Conservation (phyloP, 2,888 invertebrate species). For the Napeogenes sylphis region DNA sequence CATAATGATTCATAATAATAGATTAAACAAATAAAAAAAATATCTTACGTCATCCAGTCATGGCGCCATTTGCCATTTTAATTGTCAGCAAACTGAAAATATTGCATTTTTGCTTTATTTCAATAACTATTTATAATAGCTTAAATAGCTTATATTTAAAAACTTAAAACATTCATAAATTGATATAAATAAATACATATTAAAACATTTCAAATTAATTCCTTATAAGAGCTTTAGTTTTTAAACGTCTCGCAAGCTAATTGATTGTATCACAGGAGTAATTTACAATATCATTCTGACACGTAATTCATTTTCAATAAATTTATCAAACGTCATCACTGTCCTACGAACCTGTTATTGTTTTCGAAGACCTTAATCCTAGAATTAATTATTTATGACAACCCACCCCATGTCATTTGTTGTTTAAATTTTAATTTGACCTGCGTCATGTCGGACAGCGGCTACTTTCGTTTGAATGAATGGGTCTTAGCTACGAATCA, state of each 20-base stretch:
- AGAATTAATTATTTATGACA: slow-evolving; percentile 14
- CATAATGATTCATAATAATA: not conserved
- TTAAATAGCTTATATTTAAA: too few species aligned
- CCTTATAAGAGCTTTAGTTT: slow-evolving; percentile 13
- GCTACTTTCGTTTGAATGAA: not conserved
- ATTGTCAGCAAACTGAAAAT: too few species aligned
- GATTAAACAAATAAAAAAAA: not conserved
- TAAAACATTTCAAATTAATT: too few species aligned
- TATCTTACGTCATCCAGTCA: too few species aligned
- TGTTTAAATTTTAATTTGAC: slow-evolving; percentile 4
- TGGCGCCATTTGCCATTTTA: too few species aligned
- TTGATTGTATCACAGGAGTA: slow-evolving; percentile 10
- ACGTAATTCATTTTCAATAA: slow-evolving; percentile 24
- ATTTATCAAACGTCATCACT: slow-evolving; percentile 29
- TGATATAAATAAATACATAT: too few species aligned
- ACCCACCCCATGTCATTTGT: not conserved
- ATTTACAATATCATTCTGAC: slow-evolving; percentile 5
- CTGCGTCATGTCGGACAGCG: slow-evolving; percentile 3
- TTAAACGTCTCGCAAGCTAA: slow-evolving; percentile 32
- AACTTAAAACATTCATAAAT: too few species aligned
- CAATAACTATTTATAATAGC: too few species aligned
- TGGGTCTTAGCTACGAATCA: not conserved
- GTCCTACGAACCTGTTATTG: slow-evolving; percentile 24
- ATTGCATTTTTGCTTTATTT: too few species aligned
- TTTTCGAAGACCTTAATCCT: slow-evolving; percentile 19